These are phyloP conservation scores for Euura saliciscinereae DNA, from an alignment of 1,140 invertebrate genomes.

Conservation along the genomic window DNA sequence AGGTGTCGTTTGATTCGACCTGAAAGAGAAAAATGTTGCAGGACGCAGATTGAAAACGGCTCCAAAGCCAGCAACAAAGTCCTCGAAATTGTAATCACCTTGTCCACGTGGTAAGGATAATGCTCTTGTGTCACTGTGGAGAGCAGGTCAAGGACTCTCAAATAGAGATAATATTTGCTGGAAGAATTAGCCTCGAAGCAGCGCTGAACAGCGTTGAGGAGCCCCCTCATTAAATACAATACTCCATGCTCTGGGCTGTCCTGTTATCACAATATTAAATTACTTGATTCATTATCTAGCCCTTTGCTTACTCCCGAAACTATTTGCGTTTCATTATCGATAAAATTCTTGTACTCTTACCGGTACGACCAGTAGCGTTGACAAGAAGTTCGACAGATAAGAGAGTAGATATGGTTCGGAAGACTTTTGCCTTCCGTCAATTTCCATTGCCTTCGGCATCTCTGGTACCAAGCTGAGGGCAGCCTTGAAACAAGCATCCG, in stretches of 20 bases:
- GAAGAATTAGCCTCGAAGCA: constrained; percentile 69
- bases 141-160: constrained; percentile 77
- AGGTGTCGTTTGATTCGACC: constrained; percentile 92
- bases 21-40: constrained; percentile 41
- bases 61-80: constrained; percentile 8
- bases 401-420: constrained; percentile 75
- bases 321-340: too few relatives aligned
- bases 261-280: constrained; percentile 46
- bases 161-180: constrained; percentile 67
- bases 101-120: constrained; percentile 83
- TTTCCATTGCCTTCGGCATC: constrained; percentile 75
- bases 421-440: constrained; percentile 75
- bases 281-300: background rate
- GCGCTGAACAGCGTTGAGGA: constrained; percentile 77
- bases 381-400: constrained; percentile 80
- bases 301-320: too few relatives aligned
- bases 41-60: constrained; percentile 10
- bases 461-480: constrained; percentile 81
- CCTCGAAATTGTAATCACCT: constrained; percentile 60
- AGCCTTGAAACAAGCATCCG: constrained; percentile 92
- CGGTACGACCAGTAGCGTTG: constrained; percentile 84
- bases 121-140: constrained; percentile 75
- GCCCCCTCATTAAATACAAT: constrained; percentile 75
- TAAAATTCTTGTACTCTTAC: constrained; percentile 60
- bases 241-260: constrained; percentile 87